phyloP scores from a whole-genome alignment of 2,113 vertebrate species.

The Sciurus niger region DNA sequence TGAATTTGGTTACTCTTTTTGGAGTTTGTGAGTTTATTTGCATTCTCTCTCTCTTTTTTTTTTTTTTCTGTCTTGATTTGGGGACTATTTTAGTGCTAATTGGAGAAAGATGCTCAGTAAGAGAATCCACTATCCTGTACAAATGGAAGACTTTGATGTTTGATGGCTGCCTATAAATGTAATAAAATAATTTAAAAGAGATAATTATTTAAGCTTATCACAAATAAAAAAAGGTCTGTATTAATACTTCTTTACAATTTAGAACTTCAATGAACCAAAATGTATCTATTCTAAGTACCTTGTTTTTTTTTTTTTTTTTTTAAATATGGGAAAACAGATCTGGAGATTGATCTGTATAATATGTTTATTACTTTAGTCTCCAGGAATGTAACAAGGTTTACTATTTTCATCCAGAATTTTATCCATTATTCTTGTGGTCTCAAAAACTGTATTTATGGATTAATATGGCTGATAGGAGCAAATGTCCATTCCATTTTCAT shows the following conservation, averaged over 20 bases:
- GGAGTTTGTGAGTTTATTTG: neutral
- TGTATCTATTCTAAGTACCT: neutral
- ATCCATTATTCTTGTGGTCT: neutral
- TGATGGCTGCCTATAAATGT: neutral
- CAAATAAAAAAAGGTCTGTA: neutral
- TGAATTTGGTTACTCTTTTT: neutral
- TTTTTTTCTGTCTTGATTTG: neutral
- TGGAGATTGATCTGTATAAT: neutral
- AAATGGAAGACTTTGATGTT: neutral
- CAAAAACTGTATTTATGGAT: neutral
- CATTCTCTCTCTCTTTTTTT: no score
- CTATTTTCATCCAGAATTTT: neutral
- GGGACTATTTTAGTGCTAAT: neutral
- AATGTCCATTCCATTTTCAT: neutral
- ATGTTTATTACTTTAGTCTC: neutral
- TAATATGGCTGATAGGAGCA: neutral
- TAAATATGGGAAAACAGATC: neutral
- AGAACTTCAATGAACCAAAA: neutral
- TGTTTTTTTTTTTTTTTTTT: neutral
- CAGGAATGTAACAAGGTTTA: neutral
- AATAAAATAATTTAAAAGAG: neutral
- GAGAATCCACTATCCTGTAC: neutral
- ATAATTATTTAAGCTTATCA: neutral
- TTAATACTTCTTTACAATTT: neutral
- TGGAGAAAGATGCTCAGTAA: neutral